Percentiles rank a stretch among this genome's conserved stretches.
These are phyloP conservation scores for Nemoura dubitans DNA, from an alignment of 2,888 invertebrate species.

Conservation along the genomic window DNA sequence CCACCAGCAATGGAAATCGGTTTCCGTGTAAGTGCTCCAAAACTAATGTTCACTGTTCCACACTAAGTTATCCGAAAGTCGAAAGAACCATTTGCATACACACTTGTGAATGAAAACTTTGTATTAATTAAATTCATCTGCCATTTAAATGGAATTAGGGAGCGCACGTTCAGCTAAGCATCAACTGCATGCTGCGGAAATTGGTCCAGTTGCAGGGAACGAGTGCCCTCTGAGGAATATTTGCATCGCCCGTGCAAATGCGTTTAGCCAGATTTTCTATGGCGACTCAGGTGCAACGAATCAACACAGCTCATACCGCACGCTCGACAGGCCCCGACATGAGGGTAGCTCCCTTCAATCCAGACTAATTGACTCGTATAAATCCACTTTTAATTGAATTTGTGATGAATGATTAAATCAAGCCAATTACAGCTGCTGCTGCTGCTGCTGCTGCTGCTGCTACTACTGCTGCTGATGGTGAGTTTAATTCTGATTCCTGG, in stretches of 20 bases:
- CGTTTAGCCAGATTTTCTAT: background rate
- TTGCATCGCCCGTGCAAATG: background rate
- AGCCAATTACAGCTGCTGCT: background rate
- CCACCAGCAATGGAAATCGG: background rate
- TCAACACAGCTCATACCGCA: background rate
- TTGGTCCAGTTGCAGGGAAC: too few species aligned
- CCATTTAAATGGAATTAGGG: background rate
- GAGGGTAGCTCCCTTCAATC: background rate
- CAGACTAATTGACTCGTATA: background rate
- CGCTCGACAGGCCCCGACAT: background rate
- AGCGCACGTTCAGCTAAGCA: background rate
- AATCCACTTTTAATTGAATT: slow-evolving; percentile 12
- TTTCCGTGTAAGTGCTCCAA: background rate
- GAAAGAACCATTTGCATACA: background rate
- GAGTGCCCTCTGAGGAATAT: background rate
- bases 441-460: background rate
- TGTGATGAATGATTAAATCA: background rate
- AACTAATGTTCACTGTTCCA: slow-evolving; percentile 3
- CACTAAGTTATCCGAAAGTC: background rate
- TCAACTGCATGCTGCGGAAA: background rate
- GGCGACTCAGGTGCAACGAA: background rate
- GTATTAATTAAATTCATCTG: background rate
- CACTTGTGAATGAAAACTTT: background rate
- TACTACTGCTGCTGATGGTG: background rate
- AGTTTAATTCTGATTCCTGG: background rate